These are phyloP conservation scores for Trichacis sp. DNA, from an alignment of 2,888 invertebrate genomes.

Conservation along the genomic window DNA sequence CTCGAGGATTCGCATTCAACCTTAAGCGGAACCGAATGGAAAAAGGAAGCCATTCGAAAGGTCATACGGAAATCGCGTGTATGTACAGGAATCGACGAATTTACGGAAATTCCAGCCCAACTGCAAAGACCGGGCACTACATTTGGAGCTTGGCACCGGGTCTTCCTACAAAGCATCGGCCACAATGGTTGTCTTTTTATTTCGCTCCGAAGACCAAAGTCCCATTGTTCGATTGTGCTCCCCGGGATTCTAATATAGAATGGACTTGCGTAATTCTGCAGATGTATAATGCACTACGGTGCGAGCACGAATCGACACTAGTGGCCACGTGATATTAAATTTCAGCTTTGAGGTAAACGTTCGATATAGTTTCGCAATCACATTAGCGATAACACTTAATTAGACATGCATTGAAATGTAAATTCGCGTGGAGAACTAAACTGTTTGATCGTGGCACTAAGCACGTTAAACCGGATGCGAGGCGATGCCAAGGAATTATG, in stretches of 20 bases:
- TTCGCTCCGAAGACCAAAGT: conserved; percentile 29
- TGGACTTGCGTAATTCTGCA: conserved; percentile 10
- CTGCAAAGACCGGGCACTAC: conserved; percentile 10
- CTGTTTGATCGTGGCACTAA: neutral
- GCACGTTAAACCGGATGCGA: neutral
- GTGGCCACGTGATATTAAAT: conserved; percentile 16
- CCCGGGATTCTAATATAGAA: conserved; percentile 26
- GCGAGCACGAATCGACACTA: conserved; percentile 24
- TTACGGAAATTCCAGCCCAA: conserved; percentile 28
- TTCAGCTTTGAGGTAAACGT: conserved; percentile 14
- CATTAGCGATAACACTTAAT: conserved; percentile 17
- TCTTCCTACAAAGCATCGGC: conserved; percentile 29
- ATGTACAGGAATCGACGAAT: conserved; percentile 7
- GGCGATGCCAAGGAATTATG: neutral
- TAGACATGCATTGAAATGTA: conserved; percentile 11
- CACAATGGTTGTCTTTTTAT: conserved; percentile 38
- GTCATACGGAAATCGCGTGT: neutral
- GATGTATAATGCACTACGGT: conserved; percentile 8
- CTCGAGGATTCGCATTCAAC: neutral
- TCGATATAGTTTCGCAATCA: conserved; percentile 8
- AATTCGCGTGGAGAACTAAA: neutral
- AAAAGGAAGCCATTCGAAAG: no score
- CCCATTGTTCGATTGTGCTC: conserved; percentile 33
- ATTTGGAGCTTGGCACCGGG: conserved; percentile 27
- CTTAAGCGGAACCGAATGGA: neutral